Evolutionary conservation across 2,797 vertebrate genomes (phyloP).

Genomic region (Acipenser ruthenus): DNA sequence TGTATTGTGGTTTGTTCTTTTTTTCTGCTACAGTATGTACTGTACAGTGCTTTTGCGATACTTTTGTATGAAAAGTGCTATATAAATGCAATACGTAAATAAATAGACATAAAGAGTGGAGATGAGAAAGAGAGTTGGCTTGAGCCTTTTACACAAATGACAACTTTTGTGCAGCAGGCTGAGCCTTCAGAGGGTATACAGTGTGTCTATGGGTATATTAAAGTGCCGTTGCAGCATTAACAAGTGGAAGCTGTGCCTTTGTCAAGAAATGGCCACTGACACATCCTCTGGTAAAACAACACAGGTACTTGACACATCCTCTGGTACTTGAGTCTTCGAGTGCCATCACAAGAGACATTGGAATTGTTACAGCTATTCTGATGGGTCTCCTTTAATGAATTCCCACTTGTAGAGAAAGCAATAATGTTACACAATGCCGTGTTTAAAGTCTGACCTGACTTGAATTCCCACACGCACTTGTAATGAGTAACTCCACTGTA

Average conservation of each 20-base stretch:
- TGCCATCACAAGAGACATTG: slow-evolving; percentile 19
- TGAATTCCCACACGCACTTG: not conserved
- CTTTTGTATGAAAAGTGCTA: too few relatives aligned
- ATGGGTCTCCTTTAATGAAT: slow-evolving; percentile 5
- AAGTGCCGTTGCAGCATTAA: too few relatives aligned
- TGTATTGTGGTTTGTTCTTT: too few relatives aligned
- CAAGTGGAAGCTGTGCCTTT: slow-evolving; percentile 38
- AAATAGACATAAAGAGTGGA: too few relatives aligned
- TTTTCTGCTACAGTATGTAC: too few relatives aligned
- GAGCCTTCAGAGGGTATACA: too few relatives aligned
- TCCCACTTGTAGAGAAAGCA: not conserved
- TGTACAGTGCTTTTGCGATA: too few relatives aligned
- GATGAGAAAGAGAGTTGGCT: too few relatives aligned
- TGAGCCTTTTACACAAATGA: too few relatives aligned
- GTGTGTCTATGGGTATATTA: too few relatives aligned
- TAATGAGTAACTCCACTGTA: slow-evolving; percentile 7
- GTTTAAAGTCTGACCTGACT: not conserved
- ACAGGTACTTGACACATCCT: slow-evolving; percentile 11
- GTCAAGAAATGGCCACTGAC: slow-evolving; percentile 33
- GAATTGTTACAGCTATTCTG: slow-evolving; percentile 14
- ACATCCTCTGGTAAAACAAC: slow-evolving; percentile 23
- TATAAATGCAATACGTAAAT: too few relatives aligned
- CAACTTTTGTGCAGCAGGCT: too few relatives aligned
- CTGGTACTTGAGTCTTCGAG: slow-evolving; percentile 9
- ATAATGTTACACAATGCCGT: slow-evolving; percentile 1